Base-by-base conservation (phyloP, 2,797 vertebrate species). In the Artibeus jamaicensis region DNA sequence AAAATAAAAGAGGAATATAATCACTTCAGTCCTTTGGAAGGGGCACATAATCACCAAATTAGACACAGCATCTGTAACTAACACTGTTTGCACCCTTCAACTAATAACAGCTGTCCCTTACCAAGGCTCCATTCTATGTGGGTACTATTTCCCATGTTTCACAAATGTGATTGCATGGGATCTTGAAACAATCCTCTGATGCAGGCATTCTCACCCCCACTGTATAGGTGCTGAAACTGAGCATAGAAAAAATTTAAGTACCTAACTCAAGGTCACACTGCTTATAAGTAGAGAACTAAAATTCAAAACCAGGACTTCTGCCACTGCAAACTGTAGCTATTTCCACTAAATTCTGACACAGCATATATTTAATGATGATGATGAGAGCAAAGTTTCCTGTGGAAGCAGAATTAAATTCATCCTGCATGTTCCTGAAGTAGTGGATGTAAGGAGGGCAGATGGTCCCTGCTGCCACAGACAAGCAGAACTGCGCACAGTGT, bases 1-100 rank as follows among this genome's bases (percentile, higher is more conserved):
- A 90, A 82, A 95, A 67, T 71, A 70, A 86, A 94, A 44, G 37
- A 82, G 86, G 50, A 53, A 18, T 21, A 39, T 83, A 83, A 89
- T 76, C 32, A 50, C n/a, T 53, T 73, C 46, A 55, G 37, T 48
- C 34, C 68, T 57, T 68, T 21, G 46, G 48, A 32, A 76, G 34
- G 8, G 59, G 24, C 48, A 76, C 34, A 53, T 46, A 83, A 67
- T n/a, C 55, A 68, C 21, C 9, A 1, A 44, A 24, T 83, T 68
- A 76, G 44, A 55, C 21, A 55, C n/a, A 34, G 26, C 21, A 77
- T 77, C 22, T n/a, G 22, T 55, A 32, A 16, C 29, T 85, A 76
- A n/a, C 34, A 84, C 29, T 53, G 57, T 37, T 29, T 48, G 26
- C 29, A 24, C 44, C 21, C 34, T 62, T 84, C 37, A 53, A 6